Percentiles rank a stretch among this genome's conserved stretches.
Evolutionary conservation across 92 coral and sea anemone species (phyloP).

Genomic region (Desmophyllum pertusum): DNA sequence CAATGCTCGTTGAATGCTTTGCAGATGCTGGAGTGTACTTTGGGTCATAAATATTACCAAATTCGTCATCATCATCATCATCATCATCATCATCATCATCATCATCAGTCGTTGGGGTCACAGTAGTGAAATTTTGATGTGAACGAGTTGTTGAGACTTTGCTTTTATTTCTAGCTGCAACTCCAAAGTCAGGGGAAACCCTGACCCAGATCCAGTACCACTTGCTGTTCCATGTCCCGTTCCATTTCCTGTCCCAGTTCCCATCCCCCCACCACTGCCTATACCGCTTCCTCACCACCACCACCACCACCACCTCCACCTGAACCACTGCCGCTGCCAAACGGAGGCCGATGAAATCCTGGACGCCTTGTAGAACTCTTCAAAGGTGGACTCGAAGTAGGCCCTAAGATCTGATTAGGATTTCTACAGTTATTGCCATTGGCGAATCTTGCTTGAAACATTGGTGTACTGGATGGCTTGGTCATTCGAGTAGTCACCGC

Average conservation of each 20-base stretch:
- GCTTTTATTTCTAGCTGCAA: neutral
- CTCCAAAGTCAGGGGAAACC: neutral
- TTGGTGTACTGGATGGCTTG: neutral
- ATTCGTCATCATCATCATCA: neutral
- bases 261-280: neutral
- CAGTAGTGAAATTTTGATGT: neutral
- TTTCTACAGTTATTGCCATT: constrained; percentile 22
- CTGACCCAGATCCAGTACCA: neutral
- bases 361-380: neutral
- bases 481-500: neutral
- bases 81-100: neutral
- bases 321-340: constrained; percentile 8
- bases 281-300: neutral
- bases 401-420: constrained; percentile 5
- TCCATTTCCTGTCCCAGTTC: constrained; percentile 6
- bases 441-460: neutral
- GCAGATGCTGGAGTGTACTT: constrained; percentile 9
- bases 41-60: constrained; percentile 6
- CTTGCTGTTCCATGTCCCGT: constrained; percentile 22
- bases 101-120: neutral
- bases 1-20: neutral
- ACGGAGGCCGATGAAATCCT: neutral
- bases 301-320: neutral
- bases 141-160: neutral
- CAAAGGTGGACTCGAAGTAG: neutral